These are phyloP conservation scores for Podarcis muralis DNA, from an alignment of 2,113 vertebrate genomes.

Conservation along the genomic window DNA sequence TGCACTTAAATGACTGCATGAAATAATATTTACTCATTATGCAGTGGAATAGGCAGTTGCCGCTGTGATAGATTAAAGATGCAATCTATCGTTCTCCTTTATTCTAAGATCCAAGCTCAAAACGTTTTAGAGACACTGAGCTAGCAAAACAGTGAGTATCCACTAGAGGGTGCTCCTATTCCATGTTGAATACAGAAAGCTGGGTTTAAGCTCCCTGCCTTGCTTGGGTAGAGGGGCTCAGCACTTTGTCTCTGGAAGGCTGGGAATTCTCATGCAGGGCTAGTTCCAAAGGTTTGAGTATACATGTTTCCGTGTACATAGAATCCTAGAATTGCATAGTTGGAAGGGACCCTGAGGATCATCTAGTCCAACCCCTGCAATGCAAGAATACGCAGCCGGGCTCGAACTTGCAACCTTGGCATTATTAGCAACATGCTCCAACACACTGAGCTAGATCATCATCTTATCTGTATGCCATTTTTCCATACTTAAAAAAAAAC, in stretches of 20 bases:
- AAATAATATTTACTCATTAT: neutral
- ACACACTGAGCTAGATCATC: no score
- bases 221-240: no score
- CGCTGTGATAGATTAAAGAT: neutral
- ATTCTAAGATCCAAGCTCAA: neutral
- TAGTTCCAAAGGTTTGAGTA: no score
- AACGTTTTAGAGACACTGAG: neutral
- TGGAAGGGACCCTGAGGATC: neutral
- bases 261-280: neutral
- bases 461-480: no score
- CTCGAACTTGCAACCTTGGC: no score
- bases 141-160: neutral
- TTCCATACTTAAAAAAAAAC: no score
- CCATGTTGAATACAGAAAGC: neutral
- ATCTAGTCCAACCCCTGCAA: no score
- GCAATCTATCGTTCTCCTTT: neutral
- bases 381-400: no score
- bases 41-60: neutral
- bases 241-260: no score
- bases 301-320: no score
- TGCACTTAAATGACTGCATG: neutral
- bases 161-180: constrained; percentile 8
- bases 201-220: no score
- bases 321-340: neutral
- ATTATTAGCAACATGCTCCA: no score